These are phyloP conservation scores for Varecia variegata DNA, from an alignment of 2,797 vertebrate species.

Conservation along the genomic window DNA sequence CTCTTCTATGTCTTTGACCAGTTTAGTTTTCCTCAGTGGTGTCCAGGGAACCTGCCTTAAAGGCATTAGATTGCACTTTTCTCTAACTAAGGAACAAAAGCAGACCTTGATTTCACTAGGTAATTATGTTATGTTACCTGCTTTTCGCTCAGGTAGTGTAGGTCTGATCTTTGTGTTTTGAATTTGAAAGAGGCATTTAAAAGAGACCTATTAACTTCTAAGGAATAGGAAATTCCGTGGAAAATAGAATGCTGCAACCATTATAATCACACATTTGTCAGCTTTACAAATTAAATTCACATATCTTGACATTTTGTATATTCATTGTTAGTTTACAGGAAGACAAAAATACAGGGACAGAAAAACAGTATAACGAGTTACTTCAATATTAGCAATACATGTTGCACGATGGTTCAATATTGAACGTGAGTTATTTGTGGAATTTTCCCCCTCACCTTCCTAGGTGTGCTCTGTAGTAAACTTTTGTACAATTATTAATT, in stretches of 20 bases:
- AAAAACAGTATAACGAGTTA: background rate
- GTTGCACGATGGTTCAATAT: background rate
- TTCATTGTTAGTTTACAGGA: conserved; percentile 35
- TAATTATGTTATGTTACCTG: conserved; percentile 20
- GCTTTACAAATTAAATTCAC: conserved; percentile 54
- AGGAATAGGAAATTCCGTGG: conserved; percentile 24
- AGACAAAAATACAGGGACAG: background rate
- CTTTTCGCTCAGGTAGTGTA: background rate
- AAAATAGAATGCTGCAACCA: conserved; percentile 1
- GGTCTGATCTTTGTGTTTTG: conserved; percentile 33
- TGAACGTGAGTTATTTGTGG: background rate
- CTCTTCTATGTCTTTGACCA: background rate
- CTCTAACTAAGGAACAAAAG: background rate
- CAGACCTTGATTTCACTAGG: conserved; percentile 35
- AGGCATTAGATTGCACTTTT: background rate
- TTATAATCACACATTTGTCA: conserved; percentile 49
- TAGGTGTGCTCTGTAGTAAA: background rate
- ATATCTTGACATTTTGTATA: background rate
- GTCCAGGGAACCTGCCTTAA: background rate
- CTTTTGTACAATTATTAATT: background rate
- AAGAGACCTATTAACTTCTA: conserved; percentile 18
- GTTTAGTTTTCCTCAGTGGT: background rate
- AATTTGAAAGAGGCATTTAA: conserved; percentile 66
- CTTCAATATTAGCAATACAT: conserved; percentile 37
- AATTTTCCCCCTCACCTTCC: background rate